Evolutionary conservation across 2,113 vertebrate species (phyloP), one percentile per base, ranked within the genome.

Genomic region (Hippocampus zosterae): DNA sequence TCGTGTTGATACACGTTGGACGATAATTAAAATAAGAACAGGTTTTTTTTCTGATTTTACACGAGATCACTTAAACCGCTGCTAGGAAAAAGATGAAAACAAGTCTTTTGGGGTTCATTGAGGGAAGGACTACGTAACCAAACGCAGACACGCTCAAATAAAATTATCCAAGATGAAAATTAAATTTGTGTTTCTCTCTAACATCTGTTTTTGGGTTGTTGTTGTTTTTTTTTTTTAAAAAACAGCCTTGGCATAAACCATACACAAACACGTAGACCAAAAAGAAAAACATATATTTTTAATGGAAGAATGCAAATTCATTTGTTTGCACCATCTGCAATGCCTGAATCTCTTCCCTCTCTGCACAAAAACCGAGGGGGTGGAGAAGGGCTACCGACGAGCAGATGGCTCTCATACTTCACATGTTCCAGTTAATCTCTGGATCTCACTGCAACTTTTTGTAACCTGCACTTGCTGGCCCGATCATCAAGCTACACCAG

Each of bases 361-460:
- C 46, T 71, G 67, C 73, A 9, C 52, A 40, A 63, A 16, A 40
- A 75, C 63, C 11, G 59, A 68, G 77, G 71, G 44, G 75, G 71
- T 9, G 65, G 74, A 63, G 66, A 55, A 48, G 50, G n/a, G 52
- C 67, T 21, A n/a, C 72, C 66, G 69, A 78, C 42, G 71, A 82
- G 53, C 83, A 86, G 84, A 88, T 86, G 85, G 79, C 57, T 82
- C 67, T 25, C 57, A 81, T 73, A 53, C 72, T 79, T 68, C 55
- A 23, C 21, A 9, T 63, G 3, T 70, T 80, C 79, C 75, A 86
- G 79, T 84, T 78, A 81, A 78, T 82, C 79, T 73, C 74, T 77
- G 76, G 81, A 71, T 78, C 72, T 76, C 75, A n/a, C 73, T 66
- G 62, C 46, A 84, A 69, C 77, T 84, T 71, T 72, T 76, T 74